These are phyloP conservation scores for Ciconia boyciana DNA, from an alignment of 2,113 vertebrate genomes.

Conservation along the genomic window DNA sequence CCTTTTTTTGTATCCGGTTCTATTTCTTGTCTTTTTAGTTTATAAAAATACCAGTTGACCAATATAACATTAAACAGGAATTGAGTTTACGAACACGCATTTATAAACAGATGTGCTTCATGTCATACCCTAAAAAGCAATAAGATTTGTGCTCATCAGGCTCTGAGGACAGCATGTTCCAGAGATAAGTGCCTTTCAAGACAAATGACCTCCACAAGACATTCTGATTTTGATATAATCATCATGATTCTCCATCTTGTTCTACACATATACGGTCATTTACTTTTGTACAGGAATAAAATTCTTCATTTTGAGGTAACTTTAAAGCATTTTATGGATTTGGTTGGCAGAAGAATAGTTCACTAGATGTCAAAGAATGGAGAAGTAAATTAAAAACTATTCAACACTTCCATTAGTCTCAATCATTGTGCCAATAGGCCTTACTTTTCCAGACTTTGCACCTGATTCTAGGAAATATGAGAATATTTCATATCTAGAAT, in stretches of 20 bases:
- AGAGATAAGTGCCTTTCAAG: background rate
- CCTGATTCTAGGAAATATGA: background rate
- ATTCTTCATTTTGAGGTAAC: background rate
- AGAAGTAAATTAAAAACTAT: background rate
- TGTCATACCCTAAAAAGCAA: background rate
- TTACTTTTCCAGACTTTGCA: background rate
- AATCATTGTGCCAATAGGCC: background rate
- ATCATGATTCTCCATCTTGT: background rate
- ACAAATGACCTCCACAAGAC: background rate
- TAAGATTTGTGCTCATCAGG: background rate
- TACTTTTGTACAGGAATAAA: background rate
- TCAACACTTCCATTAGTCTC: background rate
- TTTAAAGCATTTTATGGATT: background rate
- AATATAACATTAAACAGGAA: background rate
- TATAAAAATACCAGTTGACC: background rate
- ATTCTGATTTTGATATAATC: background rate
- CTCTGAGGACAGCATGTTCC: background rate
- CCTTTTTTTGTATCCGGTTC: accelerated
- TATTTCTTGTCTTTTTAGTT: background rate
- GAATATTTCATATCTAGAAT: background rate
- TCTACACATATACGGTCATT: background rate
- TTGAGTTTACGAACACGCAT: background rate
- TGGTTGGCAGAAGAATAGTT: background rate
- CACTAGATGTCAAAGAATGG: background rate
- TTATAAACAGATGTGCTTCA: background rate